Evolutionary conservation across 1,140 invertebrate genomes (phyloP).

Genomic region (Triops longicaudatus): DNA sequence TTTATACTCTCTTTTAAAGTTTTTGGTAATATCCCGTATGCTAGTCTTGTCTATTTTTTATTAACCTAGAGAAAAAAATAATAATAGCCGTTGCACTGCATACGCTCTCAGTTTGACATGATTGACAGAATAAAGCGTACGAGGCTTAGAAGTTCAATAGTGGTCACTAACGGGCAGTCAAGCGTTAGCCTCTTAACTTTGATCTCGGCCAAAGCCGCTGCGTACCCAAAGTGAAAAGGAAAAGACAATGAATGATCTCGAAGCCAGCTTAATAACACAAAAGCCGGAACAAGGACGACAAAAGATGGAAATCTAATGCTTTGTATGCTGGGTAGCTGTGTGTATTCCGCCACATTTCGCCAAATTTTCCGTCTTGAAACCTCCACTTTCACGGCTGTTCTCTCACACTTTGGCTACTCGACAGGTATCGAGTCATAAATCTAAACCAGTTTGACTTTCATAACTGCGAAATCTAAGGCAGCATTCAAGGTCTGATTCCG

Average conservation of each 20-base stretch:
- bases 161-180: background rate
- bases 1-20: background rate
- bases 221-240: background rate
- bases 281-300: background rate
- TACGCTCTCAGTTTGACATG: background rate
- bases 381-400: background rate
- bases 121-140: background rate
- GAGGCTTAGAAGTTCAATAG: background rate
- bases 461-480: background rate
- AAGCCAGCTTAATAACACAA: slow-evolving; percentile 1
- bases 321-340: background rate
- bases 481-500: slow-evolving; percentile 2
- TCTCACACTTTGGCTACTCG: background rate
- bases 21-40: background rate
- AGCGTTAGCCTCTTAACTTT: slow-evolving; percentile 1
- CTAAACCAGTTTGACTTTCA: background rate
- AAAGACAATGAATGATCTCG: background rate
- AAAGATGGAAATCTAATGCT: background rate
- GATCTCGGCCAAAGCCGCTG: background rate
- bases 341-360: background rate
- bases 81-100: background rate
- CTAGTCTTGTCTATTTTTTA: background rate
- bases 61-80: background rate
- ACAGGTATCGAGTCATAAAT: background rate
- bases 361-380: background rate